Percentiles rank a stretch among this genome's conserved stretches.
phyloP scores from a whole-genome alignment of 2,113 vertebrate species.

The Notarius lentiginosus region DNA sequence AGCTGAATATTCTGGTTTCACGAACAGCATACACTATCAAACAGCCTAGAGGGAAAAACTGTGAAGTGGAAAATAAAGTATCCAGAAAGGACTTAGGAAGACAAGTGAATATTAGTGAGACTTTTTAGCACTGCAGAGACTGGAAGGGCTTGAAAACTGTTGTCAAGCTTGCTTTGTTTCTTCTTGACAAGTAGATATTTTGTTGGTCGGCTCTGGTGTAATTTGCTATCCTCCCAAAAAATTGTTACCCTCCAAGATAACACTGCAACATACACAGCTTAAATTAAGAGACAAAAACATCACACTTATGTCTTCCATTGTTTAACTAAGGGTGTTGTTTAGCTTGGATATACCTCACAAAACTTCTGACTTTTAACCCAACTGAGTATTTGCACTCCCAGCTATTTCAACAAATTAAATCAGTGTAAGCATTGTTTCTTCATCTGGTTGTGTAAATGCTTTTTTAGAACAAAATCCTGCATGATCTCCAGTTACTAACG shows the following conservation, averaged over 20 bases:
- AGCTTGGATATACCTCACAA: neutral
- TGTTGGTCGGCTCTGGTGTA: neutral
- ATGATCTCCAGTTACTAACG: neutral
- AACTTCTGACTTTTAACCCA: neutral
- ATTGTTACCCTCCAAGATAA: neutral
- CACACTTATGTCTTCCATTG: neutral
- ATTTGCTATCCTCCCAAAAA: slow-evolving; percentile 1
- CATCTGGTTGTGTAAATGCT: neutral
- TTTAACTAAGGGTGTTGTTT: neutral
- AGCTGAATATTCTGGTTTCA: neutral
- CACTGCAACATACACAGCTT: neutral
- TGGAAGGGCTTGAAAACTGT: neutral
- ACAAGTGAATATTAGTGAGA: slow-evolving; percentile 12
- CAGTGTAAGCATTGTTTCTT: neutral
- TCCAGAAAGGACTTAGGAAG: neutral
- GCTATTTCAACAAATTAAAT: neutral
- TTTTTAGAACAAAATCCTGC: neutral
- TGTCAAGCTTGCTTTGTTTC: slow-evolving; percentile 8
- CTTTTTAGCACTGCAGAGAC: neutral
- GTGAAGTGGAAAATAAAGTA: neutral
- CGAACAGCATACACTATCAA: neutral
- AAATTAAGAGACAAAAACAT: neutral
- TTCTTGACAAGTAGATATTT: slow-evolving; percentile 9
- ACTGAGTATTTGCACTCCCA: neutral
- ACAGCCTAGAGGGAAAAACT: neutral